Conservation (phyloP, 2,113 vertebrate species). For the Oncorhynchus masou region DNA sequence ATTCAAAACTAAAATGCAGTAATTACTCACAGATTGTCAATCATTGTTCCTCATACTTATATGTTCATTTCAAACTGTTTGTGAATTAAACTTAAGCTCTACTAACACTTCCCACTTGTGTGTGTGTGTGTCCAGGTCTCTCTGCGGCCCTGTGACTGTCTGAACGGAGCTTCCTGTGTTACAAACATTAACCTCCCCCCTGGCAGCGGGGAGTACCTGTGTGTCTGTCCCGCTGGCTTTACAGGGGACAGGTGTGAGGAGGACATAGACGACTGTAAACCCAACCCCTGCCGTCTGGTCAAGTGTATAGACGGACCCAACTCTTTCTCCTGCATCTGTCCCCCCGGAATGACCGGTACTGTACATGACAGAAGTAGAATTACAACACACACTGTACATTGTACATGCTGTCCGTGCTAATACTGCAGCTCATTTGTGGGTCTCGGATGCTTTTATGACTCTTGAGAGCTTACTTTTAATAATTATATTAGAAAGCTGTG, state of each 20-base stretch:
- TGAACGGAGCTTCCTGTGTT: constrained; percentile 82
- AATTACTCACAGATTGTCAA: too few relatives aligned
- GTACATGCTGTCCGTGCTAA: too few relatives aligned
- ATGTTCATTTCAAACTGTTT: too few relatives aligned
- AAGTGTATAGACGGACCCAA: constrained; percentile 76
- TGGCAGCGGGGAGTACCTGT: constrained; percentile 77
- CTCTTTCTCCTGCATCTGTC: constrained; percentile 83
- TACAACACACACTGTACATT: background rate
- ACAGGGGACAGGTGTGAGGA: constrained; percentile 78
- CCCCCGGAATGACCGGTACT: constrained; percentile 79
- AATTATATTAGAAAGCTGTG: background rate
- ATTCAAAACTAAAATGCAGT: background rate
- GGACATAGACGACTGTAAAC: constrained; percentile 76
- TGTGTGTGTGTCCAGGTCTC: constrained; percentile 71
- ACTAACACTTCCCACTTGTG: background rate
- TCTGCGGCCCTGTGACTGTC: constrained; percentile 80
- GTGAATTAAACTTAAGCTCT: background rate
- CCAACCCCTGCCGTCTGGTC: constrained; percentile 80
- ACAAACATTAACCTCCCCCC: constrained; percentile 67
- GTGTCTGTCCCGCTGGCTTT: constrained; percentile 78
- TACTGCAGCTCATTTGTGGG: too few relatives aligned
- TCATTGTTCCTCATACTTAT: background rate
- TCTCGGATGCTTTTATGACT: too few relatives aligned
- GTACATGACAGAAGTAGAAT: background rate
- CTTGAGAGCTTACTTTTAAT: too few relatives aligned